Conservation (phyloP, 2,888 invertebrate genomes). For the Frankliniella intonsa region DNA sequence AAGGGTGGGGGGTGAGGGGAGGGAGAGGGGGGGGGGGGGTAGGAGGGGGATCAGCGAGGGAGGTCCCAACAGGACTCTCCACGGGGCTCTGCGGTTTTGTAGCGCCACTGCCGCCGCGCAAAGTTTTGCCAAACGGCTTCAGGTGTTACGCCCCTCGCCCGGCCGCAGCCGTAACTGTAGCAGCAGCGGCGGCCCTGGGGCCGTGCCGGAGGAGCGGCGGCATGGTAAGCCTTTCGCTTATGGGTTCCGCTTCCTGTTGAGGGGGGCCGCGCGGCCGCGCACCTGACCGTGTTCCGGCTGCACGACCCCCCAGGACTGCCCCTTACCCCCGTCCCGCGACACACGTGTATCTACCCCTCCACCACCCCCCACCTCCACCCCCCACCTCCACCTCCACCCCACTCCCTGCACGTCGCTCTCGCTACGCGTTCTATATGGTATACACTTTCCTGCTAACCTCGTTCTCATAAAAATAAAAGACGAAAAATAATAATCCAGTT, state of each 20-base stretch:
- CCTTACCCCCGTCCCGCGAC: too few relatives aligned
- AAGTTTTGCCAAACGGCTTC: constrained; percentile 20
- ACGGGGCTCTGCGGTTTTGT: background rate
- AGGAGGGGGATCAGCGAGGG: too few relatives aligned
- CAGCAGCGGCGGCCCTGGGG: too few relatives aligned
- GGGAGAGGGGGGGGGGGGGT: background rate
- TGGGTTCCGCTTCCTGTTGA: background rate
- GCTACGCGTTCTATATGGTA: too few relatives aligned
- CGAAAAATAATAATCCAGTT: too few relatives aligned
- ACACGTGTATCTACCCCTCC: too few relatives aligned
- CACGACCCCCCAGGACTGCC: too few relatives aligned
- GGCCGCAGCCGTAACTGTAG: background rate
- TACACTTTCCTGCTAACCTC: too few relatives aligned
- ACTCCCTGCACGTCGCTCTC: too few relatives aligned
- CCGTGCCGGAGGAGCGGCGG: background rate
- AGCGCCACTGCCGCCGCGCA: background rate
- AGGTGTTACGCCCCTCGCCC: background rate
- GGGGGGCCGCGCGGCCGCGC: background rate
- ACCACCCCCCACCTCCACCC: too few relatives aligned
- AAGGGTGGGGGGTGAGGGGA: background rate
- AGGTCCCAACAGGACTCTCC: background rate
- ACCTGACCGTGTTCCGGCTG: background rate
- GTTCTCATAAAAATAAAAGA: too few relatives aligned
- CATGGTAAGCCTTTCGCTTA: background rate
- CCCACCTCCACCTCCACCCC: too few relatives aligned